phyloP scores from a whole-genome alignment of 2,797 vertebrate genomes.

The Cottoperca gobio region DNA sequence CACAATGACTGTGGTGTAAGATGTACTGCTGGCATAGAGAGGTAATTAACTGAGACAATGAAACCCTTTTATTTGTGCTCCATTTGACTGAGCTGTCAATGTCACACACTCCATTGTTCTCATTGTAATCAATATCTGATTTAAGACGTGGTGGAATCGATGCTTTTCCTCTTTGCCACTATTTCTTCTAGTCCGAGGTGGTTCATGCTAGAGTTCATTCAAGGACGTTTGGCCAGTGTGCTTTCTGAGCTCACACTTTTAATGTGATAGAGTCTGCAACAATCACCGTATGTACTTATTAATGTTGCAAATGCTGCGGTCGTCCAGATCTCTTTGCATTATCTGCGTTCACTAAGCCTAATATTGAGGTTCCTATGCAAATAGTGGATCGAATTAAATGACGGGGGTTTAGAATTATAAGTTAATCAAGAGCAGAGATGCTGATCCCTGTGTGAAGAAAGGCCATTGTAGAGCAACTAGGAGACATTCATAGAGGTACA shows the following conservation, averaged over 20 bases:
- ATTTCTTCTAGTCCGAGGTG: neutral
- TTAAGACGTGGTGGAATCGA: constrained; percentile 11
- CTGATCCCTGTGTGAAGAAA: neutral
- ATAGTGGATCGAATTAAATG: neutral
- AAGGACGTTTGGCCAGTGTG: neutral
- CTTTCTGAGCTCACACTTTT: neutral
- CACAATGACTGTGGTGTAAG: neutral
- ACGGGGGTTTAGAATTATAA: too few relatives aligned
- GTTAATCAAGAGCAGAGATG: neutral
- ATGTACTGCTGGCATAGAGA: neutral
- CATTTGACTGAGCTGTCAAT: constrained; percentile 40
- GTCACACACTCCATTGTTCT: constrained; percentile 36
- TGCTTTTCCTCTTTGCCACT: neutral
- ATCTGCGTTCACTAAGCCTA: neutral
- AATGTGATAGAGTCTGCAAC: neutral
- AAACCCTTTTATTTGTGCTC: constrained; percentile 31
- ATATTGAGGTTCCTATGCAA: neutral
- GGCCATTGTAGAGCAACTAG: neutral
- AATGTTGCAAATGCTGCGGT: neutral
- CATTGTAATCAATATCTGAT: constrained; percentile 41
- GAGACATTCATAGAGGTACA: neutral
- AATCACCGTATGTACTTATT: neutral
- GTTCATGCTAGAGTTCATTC: constrained; percentile 2
- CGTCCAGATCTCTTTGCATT: neutral
- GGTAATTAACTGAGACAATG: constrained; percentile 33